Conservation (phyloP, 2,797 vertebrate genomes). For the Paramormyrops hopkinsi region DNA sequence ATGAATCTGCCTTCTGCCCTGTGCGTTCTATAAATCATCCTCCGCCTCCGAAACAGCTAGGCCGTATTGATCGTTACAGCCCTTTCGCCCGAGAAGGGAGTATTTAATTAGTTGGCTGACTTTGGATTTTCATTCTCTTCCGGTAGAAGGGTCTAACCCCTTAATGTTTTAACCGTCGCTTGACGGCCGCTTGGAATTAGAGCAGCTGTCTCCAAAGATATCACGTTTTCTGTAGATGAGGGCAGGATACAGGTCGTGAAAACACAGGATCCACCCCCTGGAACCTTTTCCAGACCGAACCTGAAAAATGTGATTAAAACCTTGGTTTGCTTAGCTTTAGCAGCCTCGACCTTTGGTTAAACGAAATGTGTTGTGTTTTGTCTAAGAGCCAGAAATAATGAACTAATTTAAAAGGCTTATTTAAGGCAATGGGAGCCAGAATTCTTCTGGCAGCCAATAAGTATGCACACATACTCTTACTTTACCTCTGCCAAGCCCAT, state of each 20-base stretch:
- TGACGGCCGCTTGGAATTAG: slow-evolving; percentile 65
- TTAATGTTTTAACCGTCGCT: slow-evolving; percentile 29
- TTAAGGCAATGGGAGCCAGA: slow-evolving; percentile 60
- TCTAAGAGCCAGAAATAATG: slow-evolving; percentile 89
- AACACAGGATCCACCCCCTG: slow-evolving; percentile 19
- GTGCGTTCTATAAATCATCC: slow-evolving; percentile 49
- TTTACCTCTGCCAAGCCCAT: slow-evolving; percentile 57
- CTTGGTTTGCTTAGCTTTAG: slow-evolving; percentile 55
- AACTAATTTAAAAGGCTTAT: slow-evolving; percentile 81
- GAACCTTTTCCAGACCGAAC: slow-evolving; percentile 39
- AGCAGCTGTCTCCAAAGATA: slow-evolving; percentile 56
- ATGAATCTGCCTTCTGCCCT: slow-evolving; percentile 47
- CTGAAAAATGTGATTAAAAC: slow-evolving; percentile 53
- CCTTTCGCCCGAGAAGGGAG: slow-evolving; percentile 43
- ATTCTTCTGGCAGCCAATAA: slow-evolving; percentile 69
- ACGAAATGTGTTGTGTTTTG: slow-evolving; percentile 75
- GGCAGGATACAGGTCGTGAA: slow-evolving; percentile 24
- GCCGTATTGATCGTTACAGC: slow-evolving; percentile 42
- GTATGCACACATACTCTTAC: slow-evolving; percentile 64
- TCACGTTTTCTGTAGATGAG: slow-evolving; percentile 21
- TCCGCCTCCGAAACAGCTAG: slow-evolving; percentile 34
- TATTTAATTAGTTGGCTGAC: slow-evolving; percentile 54
- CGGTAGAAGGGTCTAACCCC: slow-evolving; percentile 35
- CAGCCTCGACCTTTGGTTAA: slow-evolving; percentile 76
- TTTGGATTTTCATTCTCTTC: slow-evolving; percentile 40